Base-by-base conservation (phyloP, 1,140 invertebrate species). In the Caenorhabditis brenneri region DNA sequence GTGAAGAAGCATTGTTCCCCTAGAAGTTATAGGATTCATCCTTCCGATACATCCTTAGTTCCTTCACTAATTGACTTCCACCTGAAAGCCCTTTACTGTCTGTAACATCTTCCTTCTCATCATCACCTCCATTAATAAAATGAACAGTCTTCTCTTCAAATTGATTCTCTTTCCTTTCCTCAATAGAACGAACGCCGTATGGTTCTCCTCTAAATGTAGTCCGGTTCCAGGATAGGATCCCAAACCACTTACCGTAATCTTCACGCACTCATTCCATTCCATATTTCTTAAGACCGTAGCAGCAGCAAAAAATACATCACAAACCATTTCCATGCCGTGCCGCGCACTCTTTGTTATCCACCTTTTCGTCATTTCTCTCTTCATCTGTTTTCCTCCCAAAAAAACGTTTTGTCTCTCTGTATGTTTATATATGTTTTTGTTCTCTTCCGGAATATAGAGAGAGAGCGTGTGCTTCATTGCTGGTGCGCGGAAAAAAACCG, bases 361-460 rank as follows among this genome's bases (percentile, higher is more conserved):
- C 36, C 42, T 42, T 42, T 65, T 65, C 31, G 29, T 65, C 58
- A 36, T 65, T 5, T 58, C 29, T 58, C 53, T 65, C 33, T 39
- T 65, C 31, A 36, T 65, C 58, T 15, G 15, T 33, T 65, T 36
- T 36, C 19, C 31, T 19, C n/a, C 10, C 65, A 39, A 74, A 74
- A 74, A 74, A 65, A 9, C 24, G 22, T 12, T 27, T 74, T 74
- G 58, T 36, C 58, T 65, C 19, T 39, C 22, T 74, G 36, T 42
- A 74, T 74, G 65, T 42, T 74, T 74, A 74, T 74, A 36, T 74
- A 74, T 74, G 36, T 74, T 74, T 74, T 74, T 74, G 65, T 74
- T 74, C 65, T 74, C 65, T 74, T 74, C 65, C 65, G 65, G 65
- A 74, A 74, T 74, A 46, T 12, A 74, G 22, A 33, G 33, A 36